phyloP scores from a whole-genome alignment of 92 coral and sea anemone species.

The Zoanthus sansibaricus region DNA sequence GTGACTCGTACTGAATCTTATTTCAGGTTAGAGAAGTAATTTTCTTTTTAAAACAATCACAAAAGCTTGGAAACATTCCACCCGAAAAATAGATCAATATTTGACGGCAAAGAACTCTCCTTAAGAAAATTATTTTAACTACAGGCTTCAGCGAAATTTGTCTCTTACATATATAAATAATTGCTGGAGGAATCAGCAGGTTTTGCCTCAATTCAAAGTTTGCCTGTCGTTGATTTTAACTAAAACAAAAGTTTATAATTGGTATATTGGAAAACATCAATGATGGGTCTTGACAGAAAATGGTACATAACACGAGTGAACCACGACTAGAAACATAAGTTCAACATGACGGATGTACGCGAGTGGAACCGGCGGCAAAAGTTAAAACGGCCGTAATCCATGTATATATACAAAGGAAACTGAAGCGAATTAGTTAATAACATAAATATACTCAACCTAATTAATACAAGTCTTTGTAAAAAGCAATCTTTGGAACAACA shows the following conservation, averaged over 20 bases:
- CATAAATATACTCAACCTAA: no score
- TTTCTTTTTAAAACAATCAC: neutral
- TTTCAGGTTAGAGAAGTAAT: slow-evolving; percentile 17
- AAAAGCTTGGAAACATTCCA: neutral
- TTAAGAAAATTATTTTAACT: neutral
- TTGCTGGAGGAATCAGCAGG: neutral
- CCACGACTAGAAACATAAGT: neutral
- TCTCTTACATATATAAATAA: neutral
- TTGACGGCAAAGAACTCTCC: neutral
- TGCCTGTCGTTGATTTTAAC: no score
- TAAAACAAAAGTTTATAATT: neutral
- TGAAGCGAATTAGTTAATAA: no score
- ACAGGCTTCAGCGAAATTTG: slow-evolving; percentile 20
- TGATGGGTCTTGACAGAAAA: neutral
- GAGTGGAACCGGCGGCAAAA: neutral
- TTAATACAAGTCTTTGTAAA: no score
- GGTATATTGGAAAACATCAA: neutral
- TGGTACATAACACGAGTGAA: neutral
- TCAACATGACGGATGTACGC: neutral
- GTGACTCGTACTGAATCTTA: neutral
- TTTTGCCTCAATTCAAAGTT: neutral
- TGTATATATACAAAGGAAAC: no score
- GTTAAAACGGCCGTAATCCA: no score
- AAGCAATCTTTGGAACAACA: no score
- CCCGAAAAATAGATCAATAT: neutral